phyloP scores from a whole-genome alignment of 2,113 vertebrate genomes.

The Passer domesticus region DNA sequence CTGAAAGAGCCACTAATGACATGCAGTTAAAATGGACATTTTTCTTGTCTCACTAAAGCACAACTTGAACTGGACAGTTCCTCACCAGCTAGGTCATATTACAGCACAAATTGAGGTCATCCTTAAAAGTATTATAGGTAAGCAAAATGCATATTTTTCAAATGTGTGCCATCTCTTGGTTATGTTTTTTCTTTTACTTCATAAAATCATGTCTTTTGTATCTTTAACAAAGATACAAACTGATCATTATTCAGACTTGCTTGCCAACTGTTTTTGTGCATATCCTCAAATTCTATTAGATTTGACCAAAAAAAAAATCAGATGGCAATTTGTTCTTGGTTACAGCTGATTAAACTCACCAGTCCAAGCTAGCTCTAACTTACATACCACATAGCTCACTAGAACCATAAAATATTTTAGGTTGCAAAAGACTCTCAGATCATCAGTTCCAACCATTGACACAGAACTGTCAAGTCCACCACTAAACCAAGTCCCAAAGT shows the following conservation, averaged over 20 bases:
- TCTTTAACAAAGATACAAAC: not conserved
- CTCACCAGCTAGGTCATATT: not conserved
- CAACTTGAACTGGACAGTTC: not conserved
- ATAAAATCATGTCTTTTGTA: not conserved
- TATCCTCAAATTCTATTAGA: not conserved
- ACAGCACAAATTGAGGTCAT: not conserved
- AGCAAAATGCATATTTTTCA: not conserved
- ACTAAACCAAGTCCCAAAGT: not conserved
- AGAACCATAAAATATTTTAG: not conserved
- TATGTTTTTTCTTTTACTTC: rapidly evolving
- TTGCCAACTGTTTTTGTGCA: not conserved
- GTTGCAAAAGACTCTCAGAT: not conserved
- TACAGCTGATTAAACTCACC: not conserved
- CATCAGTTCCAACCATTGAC: rapidly evolving
- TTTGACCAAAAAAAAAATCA: not conserved
- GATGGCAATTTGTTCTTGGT: not conserved
- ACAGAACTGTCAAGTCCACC: not conserved
- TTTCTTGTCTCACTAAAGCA: not conserved
- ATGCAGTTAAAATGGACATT: not conserved
- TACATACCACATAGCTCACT: not conserved
- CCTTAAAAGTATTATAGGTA: not conserved
- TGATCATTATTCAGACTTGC: not conserved
- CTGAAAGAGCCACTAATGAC: not conserved
- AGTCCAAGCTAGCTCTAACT: not conserved
- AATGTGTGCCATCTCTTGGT: not conserved